Base-by-base conservation (phyloP, 2,113 vertebrate genomes). In the Labeo catla region DNA sequence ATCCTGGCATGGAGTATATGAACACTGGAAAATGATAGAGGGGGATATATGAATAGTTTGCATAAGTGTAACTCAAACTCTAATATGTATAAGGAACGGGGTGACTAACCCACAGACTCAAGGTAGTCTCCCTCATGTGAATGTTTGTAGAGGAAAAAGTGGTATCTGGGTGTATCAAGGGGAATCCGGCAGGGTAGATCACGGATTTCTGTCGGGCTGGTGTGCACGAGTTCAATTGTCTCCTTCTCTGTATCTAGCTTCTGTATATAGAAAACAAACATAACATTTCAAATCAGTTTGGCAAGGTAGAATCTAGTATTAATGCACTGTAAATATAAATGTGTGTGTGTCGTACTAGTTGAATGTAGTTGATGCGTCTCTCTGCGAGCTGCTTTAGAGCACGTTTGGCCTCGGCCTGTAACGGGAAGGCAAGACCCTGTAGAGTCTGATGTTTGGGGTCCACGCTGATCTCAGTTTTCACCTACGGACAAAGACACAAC, bases 1-100 rank as follows among this genome's bases (percentile, higher is more conserved):
- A 98, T 2, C 98, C 98, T 0, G 97, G 98, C 98, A 99, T 99
- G 76, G 98, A 99, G 95, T 99, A 99, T 91, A 99, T 98, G 87
- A 99, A 99, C 83, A 99, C 98, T 99, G 50, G 80, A 86, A 11
- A 72, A 19, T 9, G 23, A 83, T 4, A 86, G 76, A 59, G 59
- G 8, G 63, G 39, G 39, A 83, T 45, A 59, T 77, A 63, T 10
- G 49, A 4, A 57, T 11, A 52, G 12, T n/a, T 73, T 6, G 19
- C 39, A 73, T 34, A 52, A 72, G 34, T 3, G 43, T 47, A 13
- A 66, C 10, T 19, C 13, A 61, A 11, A 61, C 34, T 23, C 2
- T 21, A 43, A 3, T 34, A 57, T 28, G 13, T 28, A 28, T 72
- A 65, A 47, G 2, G 63, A 19, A 63, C 21, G 13, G 61, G 23